These are phyloP conservation scores for Stichopus chloronotus DNA, from an alignment of 35 echinoderm and acorn worm genomes.

Conservation along the genomic window DNA sequence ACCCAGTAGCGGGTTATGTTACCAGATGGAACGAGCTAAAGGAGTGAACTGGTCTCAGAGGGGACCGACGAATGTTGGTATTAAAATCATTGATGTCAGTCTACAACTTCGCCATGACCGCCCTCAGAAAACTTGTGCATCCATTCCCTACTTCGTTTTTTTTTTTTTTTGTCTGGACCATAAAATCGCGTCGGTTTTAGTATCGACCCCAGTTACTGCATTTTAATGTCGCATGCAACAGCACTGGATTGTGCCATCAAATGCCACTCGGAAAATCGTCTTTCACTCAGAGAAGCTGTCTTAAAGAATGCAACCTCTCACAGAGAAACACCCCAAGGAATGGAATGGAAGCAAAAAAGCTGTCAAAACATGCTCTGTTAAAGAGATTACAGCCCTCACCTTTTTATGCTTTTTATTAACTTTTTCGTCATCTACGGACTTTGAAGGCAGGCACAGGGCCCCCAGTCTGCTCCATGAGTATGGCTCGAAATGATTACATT, in stretches of 20 bases:
- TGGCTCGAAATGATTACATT: background rate
- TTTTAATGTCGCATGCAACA: background rate
- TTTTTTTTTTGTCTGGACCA: too few species aligned
- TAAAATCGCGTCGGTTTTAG: too few species aligned
- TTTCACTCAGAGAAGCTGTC: background rate
- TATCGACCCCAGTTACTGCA: background rate
- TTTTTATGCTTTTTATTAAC: slow-evolving; percentile 17
- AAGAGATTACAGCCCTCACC: slow-evolving; percentile 22
- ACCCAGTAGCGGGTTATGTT: too few species aligned
- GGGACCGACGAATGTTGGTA: too few species aligned
- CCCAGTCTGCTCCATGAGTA: background rate
- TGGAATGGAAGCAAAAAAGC: slow-evolving; percentile 24
- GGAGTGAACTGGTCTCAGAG: too few species aligned
- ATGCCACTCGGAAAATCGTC: background rate
- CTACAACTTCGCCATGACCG: too few species aligned
- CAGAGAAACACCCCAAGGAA: slow-evolving; percentile 6
- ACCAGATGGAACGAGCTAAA: too few species aligned
- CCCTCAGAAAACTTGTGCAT: too few species aligned
- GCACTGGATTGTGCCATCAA: background rate
- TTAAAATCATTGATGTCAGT: too few species aligned
- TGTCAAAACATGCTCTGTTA: slow-evolving; percentile 44
- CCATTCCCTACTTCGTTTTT: too few species aligned
- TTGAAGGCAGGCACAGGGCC: background rate
- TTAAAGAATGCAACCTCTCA: background rate
- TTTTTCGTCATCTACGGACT: background rate